Percentiles rank a stretch among this genome's conserved stretches.
Conservation (phyloP, 2,888 invertebrate species). For the Pterostichus madidus region DNA sequence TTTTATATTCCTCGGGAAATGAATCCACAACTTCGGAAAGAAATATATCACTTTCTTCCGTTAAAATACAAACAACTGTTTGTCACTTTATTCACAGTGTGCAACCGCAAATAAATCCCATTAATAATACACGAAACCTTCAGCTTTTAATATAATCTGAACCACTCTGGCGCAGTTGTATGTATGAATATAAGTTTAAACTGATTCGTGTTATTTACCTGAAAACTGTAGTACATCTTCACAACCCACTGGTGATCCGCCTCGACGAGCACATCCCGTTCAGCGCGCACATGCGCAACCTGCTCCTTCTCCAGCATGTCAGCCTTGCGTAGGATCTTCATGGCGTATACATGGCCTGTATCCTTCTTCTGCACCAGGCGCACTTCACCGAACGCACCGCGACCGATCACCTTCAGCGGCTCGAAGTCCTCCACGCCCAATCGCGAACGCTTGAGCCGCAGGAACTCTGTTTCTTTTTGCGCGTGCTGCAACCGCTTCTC, state of each 20-base stretch:
- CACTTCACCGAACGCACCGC: conserved; percentile 96
- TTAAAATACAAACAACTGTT: no score
- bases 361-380: conserved; percentile 99
- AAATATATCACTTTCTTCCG: no score
- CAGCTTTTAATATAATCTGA: no score
- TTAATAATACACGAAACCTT: no score
- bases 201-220: conserved; percentile 74
- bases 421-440: conserved; percentile 99
- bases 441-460: conserved; percentile 95
- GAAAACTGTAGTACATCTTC: conserved; percentile 99
- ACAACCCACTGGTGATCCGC: conserved; percentile 99
- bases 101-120: no score
- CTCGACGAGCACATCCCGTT: conserved; percentile 98
- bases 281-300: conserved; percentile 97
- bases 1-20: no score
- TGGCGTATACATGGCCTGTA: conserved; percentile 99
- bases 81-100: no score
- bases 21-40: no score
- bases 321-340: conserved; percentile 99
- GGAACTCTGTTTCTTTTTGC: conserved; percentile 98
- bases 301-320: conserved; percentile 99
- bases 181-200: no score
- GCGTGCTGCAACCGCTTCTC: conserved; percentile 97
- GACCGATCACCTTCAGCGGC: conserved; percentile 97
- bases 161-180: no score